Evolutionary conservation across 92 coral and sea anemone genomes (phyloP), one percentile per base, ranked within the genome.

Genomic region (Micromussa lordhowensis): DNA sequence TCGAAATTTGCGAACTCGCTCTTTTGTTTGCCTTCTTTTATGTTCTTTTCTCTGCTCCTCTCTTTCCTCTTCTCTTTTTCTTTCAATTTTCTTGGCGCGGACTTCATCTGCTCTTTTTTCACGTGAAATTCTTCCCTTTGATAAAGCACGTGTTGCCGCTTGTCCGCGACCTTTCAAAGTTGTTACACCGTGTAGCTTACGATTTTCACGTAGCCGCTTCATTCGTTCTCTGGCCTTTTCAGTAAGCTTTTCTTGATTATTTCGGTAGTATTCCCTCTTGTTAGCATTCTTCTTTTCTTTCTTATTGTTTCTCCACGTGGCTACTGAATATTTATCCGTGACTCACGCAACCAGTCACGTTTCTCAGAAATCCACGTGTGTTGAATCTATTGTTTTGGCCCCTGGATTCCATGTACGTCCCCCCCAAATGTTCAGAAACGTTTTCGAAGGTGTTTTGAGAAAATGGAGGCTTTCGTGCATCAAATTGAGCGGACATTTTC

Each of bases 221-320:
- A 86, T 86, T 77, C 57, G 3, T 53, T 87, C 81, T 81, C 82
- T 1, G 6, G 87, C 91, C 68, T 88, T 88, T 81, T 88, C 91
- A 64, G 75, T 75, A 26, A 81, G 82, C 78, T 88, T 82, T 88
- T 74, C 91, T 82, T 80, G 73, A 88, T 88, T 88, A 22, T 55
- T 55, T 55, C 16, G 15, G 87, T 55, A 78, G 68, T 40, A 76
- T 24, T 86, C 75, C 44, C 82, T 61, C 36, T 86, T 86, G 38
- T n/a, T 86, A n/a, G 34, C 83, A 86, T 86, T 63, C 74, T 86
- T 77, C 83, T 77, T 77, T 77, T 77, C 78, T 77, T n/a, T 86
- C 77, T 77, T 40, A 61, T 35, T 86, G 53, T 77, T 77, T 86
- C 78, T 86, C 83, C 89, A 86, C 53, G 53, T n/a, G 83, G 22